Percentiles rank a stretch among this genome's conserved stretches.
Conservation (phyloP, 2,113 vertebrate species). For the Lipotes vexillifer region DNA sequence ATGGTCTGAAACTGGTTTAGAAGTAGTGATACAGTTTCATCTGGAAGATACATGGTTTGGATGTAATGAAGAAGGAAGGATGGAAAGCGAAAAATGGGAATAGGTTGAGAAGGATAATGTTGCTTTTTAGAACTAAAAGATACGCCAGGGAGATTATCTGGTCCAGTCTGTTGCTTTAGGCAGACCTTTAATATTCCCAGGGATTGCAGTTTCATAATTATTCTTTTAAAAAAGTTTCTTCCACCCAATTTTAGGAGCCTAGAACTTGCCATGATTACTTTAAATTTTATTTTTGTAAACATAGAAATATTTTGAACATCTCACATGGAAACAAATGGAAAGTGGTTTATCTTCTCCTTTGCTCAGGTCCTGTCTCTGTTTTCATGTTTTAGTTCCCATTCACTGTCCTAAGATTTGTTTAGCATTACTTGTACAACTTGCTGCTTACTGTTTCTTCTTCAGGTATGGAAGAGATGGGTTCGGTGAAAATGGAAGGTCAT, state of each 20-base stretch:
- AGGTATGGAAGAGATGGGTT: not conserved
- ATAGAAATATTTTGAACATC: slow-evolving; percentile 11
- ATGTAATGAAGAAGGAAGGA: not conserved
- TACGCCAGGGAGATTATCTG: not conserved
- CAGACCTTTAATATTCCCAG: not conserved
- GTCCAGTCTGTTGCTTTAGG: not conserved
- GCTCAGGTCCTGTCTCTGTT: not conserved
- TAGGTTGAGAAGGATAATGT: not conserved
- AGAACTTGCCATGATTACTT: not conserved
- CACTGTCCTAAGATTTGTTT: not conserved
- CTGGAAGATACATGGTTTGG: not conserved
- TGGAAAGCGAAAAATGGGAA: not conserved
- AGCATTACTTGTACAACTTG: not conserved
- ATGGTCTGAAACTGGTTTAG: not conserved
- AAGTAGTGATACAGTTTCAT: not conserved
- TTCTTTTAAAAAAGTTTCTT: not conserved
- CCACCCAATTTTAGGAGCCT: not conserved
- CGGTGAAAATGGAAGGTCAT: not conserved
- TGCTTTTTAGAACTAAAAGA: not conserved
- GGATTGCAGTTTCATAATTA: not conserved
- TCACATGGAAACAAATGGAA: not conserved
- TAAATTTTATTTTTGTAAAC: slow-evolving; percentile 25
- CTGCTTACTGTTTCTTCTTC: not conserved
- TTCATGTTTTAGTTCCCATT: not conserved
- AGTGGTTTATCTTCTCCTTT: not conserved